Evolutionary conservation across 2,888 invertebrate genomes (phyloP).

Genomic region (Campoplex capitator): DNA sequence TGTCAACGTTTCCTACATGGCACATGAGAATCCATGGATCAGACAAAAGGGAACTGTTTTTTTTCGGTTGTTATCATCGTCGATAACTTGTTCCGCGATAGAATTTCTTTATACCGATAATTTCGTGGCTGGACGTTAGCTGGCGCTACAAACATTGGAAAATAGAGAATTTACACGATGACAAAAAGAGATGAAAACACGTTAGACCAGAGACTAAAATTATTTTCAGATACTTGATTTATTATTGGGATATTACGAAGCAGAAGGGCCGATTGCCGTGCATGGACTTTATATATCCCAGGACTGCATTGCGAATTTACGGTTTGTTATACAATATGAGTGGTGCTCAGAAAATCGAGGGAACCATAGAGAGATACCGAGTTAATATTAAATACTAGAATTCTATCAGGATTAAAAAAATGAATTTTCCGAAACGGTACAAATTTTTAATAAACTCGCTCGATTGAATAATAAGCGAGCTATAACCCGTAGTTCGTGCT

Average conservation of each 20-base stretch:
- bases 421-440: too few species aligned
- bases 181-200: background rate
- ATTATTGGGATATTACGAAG: conserved; percentile 88
- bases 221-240: conserved; percentile 89
- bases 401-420: background rate
- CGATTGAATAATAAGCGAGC: too few species aligned
- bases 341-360: background rate
- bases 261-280: conserved; percentile 88
- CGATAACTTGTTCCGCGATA: background rate
- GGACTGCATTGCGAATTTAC: conserved; percentile 93
- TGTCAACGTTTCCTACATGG: too few species aligned
- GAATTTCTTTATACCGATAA: background rate
- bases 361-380: background rate
- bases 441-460: too few species aligned
- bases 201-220: background rate
- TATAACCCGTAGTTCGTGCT: too few species aligned
- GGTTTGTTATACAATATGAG: conserved; percentile 85
- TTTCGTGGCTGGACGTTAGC: background rate
- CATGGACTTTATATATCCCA: conserved; percentile 92
- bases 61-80: background rate
- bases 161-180: background rate
- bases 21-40: too few species aligned
- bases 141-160: conserved; percentile 3
- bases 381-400: background rate
- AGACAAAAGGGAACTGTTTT: too few species aligned